phyloP scores from a whole-genome alignment of 1,140 invertebrate genomes.

The Pygmarrhopalites habei region DNA sequence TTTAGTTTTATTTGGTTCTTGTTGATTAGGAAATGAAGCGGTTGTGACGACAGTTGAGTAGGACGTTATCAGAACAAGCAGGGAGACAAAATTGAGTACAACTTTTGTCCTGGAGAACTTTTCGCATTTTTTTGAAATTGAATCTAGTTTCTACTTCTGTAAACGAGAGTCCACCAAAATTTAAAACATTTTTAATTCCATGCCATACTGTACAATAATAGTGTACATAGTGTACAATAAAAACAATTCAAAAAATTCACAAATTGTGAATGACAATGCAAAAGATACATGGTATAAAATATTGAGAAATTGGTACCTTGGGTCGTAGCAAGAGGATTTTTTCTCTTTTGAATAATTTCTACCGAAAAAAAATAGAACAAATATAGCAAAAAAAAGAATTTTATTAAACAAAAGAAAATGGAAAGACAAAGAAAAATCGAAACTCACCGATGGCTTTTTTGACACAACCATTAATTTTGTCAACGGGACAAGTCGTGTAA shows the following conservation, averaged over 20 bases:
- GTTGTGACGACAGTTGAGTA: slow-evolving; percentile 32
- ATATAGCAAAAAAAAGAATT: no score
- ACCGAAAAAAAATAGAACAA: neutral
- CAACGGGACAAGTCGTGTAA: slow-evolving; percentile 19
- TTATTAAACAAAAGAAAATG: no score
- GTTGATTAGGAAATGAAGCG: slow-evolving; percentile 37
- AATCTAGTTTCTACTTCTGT: slow-evolving; percentile 1
- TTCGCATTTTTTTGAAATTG: slow-evolving; percentile 12
- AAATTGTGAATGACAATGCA: no score
- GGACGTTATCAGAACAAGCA: slow-evolving; percentile 33
- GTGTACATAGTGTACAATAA: no score
- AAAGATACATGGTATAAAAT: no score
- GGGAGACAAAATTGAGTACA: slow-evolving; percentile 34
- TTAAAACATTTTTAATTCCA: no score
- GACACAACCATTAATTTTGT: slow-evolving; percentile 29
- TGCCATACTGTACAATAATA: no score
- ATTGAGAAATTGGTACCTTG: no score
- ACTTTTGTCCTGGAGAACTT: neutral
- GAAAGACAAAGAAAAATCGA: no score
- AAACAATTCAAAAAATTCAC: no score
- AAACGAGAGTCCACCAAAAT: no score
- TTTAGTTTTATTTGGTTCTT: slow-evolving; percentile 37
- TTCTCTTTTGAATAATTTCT: slow-evolving; percentile 20
- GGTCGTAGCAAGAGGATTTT: no score
- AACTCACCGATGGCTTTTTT: slow-evolving; percentile 26